These are phyloP conservation scores for Muscicapa adusta DNA, from an alignment of 2,113 vertebrate species.

Conservation along the genomic window DNA sequence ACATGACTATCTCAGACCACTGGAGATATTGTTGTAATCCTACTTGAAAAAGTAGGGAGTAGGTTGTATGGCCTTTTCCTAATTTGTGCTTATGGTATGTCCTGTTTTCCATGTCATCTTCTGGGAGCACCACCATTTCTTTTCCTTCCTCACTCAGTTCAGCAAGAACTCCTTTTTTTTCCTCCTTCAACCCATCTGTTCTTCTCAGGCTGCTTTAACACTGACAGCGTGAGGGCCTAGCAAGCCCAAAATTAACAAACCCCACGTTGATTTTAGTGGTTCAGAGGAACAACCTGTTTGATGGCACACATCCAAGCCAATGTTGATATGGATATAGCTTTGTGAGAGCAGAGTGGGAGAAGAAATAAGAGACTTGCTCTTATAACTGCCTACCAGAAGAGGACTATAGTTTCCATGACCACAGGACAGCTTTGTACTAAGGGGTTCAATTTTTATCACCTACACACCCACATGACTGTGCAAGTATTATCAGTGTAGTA, in stretches of 20 bases:
- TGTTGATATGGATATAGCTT: not conserved
- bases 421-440: not conserved
- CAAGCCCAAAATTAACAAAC: constrained; percentile 37
- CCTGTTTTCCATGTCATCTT: not conserved
- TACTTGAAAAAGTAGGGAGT: not conserved
- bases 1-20: not conserved
- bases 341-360: constrained; percentile 7
- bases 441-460: not conserved
- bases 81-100: not conserved
- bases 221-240: not conserved
- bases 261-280: not conserved
- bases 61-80: not conserved
- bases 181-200: constrained; percentile 40
- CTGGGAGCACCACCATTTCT: not conserved
- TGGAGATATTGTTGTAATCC: not conserved
- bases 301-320: not conserved
- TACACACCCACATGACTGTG: not conserved
- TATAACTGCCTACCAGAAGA: constrained; percentile 32
- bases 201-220: not conserved
- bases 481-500: not conserved
- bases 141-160: not conserved
- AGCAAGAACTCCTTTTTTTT: not conserved
- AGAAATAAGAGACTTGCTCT: constrained; percentile 13
- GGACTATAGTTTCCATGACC: not conserved
- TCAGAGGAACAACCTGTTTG: constrained; percentile 22